phyloP scores from a whole-genome alignment of 2,888 invertebrate genomes.

The Lagria hirta region DNA sequence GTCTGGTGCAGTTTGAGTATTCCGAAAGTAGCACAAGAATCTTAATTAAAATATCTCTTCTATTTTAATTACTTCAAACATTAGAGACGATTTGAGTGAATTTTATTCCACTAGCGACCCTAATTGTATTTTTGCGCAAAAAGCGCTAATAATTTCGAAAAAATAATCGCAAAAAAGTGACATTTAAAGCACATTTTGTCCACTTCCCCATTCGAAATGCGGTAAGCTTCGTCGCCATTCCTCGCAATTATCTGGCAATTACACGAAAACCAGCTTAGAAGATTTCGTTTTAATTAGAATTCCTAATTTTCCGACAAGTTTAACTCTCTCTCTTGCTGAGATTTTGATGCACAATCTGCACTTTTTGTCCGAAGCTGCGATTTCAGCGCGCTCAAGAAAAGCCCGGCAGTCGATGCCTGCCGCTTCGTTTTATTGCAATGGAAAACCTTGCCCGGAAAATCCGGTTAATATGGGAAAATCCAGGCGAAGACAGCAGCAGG shows the following conservation, averaged over 20 bases:
- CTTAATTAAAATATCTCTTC: too few species aligned
- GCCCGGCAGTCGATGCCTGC: constrained; percentile 22
- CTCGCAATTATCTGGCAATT: constrained; percentile 25
- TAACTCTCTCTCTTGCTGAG: constrained; percentile 34
- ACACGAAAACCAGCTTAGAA: constrained; percentile 31
- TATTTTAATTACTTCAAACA: too few species aligned
- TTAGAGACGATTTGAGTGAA: too few species aligned
- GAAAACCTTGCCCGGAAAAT: too few species aligned
- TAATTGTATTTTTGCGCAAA: too few species aligned
- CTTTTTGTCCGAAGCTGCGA: constrained; percentile 37
- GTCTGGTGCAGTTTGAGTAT: too few species aligned
- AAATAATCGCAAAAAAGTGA: too few species aligned
- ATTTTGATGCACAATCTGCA: constrained; percentile 41
- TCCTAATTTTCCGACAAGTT: constrained; percentile 38
- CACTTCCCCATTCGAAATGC: too few species aligned
- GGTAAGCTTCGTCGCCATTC: constrained; percentile 4
- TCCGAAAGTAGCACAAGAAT: too few species aligned
- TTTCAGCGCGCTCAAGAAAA: constrained; percentile 34
- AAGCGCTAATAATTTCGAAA: too few species aligned
- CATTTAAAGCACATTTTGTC: too few species aligned
- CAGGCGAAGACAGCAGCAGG: constrained; percentile 30
- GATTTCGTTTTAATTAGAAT: constrained; percentile 38
- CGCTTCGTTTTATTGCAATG: constrained; percentile 13
- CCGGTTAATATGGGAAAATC: constrained; percentile 28
- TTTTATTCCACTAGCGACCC: too few species aligned